Base-by-base conservation (phyloP, 2,113 vertebrate species). In the Corvus cornix region DNA sequence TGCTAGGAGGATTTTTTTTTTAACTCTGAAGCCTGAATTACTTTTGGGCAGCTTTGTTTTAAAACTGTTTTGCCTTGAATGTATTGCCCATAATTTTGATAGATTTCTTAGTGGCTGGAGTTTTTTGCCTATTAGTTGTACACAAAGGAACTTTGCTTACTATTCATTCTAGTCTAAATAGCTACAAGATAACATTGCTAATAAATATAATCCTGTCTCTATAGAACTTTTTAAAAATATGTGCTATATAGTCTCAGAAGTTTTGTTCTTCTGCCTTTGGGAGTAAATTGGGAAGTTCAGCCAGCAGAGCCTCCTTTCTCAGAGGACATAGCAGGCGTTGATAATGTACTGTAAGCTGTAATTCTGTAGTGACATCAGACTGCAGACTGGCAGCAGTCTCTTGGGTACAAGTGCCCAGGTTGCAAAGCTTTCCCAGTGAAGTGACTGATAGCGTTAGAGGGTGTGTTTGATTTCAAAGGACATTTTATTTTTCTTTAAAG, bases 391-490 rank as follows among this genome's bases (percentile, higher is more conserved):
- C 89, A 93, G 82, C 89, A 87, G 33, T 94, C 97, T 97, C 96
- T 51, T 49, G 96, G 91, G 96, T 77, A 53, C 87, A 44, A 89
- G 85, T 95, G 86, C 94, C 91, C 89, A 75, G 92, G 76, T 55
- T 91, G 83, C 86, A 95, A 94, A 95, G 91, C 96, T 95, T 97
- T 91, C 91, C 90, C 84, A 93, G 80, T 91, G 60, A 94, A 95
- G 86, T 89, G 79, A 56, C 77, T 97, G 95, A 89, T 96, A 82
- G 81, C 88, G 96, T 97, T 86, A 84, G 95, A 92, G 97, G 89
- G 62, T 93, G 86, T 91, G 58, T 87, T 97, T 97, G 93, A 96
- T 98, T 97, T 97, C 74, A 93, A 97, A 97, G 90, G 93, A 87
- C 89, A 39, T 87, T 90, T 91, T 37, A 56, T 69, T 96, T 94